Base-by-base conservation (phyloP, 2,113 vertebrate genomes). In the Lanius collurio region DNA sequence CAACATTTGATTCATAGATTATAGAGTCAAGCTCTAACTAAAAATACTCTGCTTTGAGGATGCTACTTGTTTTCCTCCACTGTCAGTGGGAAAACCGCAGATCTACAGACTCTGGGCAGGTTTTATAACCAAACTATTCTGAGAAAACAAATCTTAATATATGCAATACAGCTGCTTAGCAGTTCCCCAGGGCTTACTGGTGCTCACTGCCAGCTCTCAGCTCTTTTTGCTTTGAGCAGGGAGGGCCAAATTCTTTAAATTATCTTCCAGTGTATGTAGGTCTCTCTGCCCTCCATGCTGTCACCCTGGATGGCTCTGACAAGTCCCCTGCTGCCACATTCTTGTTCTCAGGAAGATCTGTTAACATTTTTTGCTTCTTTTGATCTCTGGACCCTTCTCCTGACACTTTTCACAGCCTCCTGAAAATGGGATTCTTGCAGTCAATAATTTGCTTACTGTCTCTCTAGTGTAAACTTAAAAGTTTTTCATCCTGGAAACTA, bases 391-490 rank as follows among this genome's bases (percentile, higher is more conserved):
- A 73, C 62, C 84, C n/a, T 95, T 94, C 83, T 91, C 49, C 50
- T 56, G 53, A 69, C 62, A 59, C 83, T 96, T 95, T 91, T 94
- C 90, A 94, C 91, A 94, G 89, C 63, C 84, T 91, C 84, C 70
- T 93, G 94, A 94, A 95, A 93, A 94, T 57, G 82, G 67, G 84
- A 91, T 91, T 91, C 84, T 80, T 50, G 26, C 77, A 89, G 84
- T 92, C 91, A 94, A 71, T 91, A 82, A 86, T 79, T 91, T 93
- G 81, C 87, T 94, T 93, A 74, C 69, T 90, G 89, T 95, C 90
- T 95, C 94, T 91, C 63, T 55, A 80, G 78, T 88, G 89, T 95
- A 93, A 95, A 94, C 67, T 39, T 62, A 44, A 64, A 68, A 14
- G 57, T 55, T 95, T 93, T 84, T 92, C 63, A 89, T 90, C 83